Base-by-base conservation (phyloP, 2,888 invertebrate genomes). In the Hydraecia micacea region DNA sequence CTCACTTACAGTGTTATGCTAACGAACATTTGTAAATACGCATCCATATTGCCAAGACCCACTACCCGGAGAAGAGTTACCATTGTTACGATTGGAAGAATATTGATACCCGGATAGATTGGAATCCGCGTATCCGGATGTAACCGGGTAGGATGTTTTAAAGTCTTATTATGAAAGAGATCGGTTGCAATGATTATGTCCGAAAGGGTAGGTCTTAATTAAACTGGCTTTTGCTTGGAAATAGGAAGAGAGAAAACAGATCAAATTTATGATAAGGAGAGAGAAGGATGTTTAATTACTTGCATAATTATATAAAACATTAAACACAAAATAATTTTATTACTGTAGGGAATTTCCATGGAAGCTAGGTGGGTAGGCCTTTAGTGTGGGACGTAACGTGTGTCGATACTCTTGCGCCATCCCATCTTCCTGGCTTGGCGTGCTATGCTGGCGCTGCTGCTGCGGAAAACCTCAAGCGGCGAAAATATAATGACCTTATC, bases 1-100 rank as follows among this genome's bases (percentile, higher is more conserved):
- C 28, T 32, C 21, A 5, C 1, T 25, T 25, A 42, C 2, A 25
- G 5, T 6, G 13, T 13, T n/a, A 6, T 11, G 32, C 25, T n/a
- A 55, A 46, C n/a, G 0, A 70, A 21, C 6, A 62, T 28, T 62
- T 36, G 3, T 9, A n/a, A 55, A 71, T 36, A 46, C 60, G n/a
- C 21, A 52, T 13, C 28, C 55, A 32, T 11, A 49, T 55, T 42
- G n/a, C 8, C 79, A 46, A 32, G n/a, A 58, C 58, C 13, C n/a
- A n/a, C 9, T 49, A 63, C 49, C 73, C 70, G 15, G 39, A 55
- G 55, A 49, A 63, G n/a, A 55, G n/a, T 67, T 15, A n/a, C 52
- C 42, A 71, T 80, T 80, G 28, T 84, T 52, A n/a, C 39, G 55
- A 75, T 55, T 58, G 71, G 60, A 69, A 73, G 60, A 69, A 75